phyloP scores from a whole-genome alignment of 37 sponge, comb jelly and placozoan species.

The Hexactinellida sp. region DNA sequence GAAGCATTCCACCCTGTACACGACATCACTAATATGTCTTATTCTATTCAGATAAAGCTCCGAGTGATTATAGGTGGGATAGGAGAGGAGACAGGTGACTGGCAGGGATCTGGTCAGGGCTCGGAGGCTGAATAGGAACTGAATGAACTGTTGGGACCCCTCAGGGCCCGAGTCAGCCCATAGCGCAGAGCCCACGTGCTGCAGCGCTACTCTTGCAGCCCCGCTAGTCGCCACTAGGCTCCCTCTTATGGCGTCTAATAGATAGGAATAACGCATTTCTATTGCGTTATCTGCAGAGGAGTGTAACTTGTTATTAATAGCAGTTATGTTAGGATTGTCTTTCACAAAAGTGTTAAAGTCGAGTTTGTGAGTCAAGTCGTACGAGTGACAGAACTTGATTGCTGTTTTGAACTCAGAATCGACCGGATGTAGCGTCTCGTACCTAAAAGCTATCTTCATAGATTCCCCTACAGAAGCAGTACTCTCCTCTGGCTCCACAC shows the following conservation, averaged over 20 bases:
- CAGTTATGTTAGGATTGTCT: not conserved
- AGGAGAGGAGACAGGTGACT: not conserved
- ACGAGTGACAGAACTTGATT: not conserved
- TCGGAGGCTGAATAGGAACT: conserved; percentile 11
- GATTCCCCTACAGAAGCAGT: not conserved
- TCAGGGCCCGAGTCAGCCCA: not conserved
- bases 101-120: not conserved
- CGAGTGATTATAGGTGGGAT: conserved; percentile 15
- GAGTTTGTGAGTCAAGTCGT: not conserved
- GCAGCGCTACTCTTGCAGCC: not conserved
- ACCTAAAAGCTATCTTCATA: conserved; percentile 4
- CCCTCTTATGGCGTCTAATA: not conserved
- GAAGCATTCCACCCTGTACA: conserved; percentile 59
- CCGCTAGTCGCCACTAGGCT: not conserved
- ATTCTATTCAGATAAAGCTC: conserved; percentile 25
- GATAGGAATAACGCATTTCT: not conserved
- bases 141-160: not conserved
- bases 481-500: not conserved
- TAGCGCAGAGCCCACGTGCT: not conserved
- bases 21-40: conserved; percentile 58
- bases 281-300: not conserved
- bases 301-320: not conserved
- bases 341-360: not conserved
- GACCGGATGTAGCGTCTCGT: not conserved
- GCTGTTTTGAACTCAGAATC: not conserved